These are phyloP conservation scores for Macrophya annulata DNA, from an alignment of 2,888 invertebrate species.

Conservation along the genomic window DNA sequence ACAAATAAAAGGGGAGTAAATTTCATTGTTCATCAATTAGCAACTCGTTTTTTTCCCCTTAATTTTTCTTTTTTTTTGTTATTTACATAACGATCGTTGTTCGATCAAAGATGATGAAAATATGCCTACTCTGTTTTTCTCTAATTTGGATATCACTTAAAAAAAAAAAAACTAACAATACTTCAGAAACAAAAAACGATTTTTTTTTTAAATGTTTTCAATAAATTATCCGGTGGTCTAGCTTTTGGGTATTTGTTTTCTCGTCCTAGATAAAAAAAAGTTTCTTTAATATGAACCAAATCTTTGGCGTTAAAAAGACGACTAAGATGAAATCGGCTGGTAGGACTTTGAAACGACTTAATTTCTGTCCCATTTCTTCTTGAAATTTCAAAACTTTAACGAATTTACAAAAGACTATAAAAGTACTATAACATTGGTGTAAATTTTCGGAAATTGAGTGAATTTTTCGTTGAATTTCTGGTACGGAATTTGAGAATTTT, in stretches of 20 bases:
- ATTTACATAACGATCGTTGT: neutral
- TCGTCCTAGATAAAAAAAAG: too few species aligned
- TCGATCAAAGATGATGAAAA: neutral
- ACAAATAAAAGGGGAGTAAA: neutral
- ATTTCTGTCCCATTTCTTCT: neutral
- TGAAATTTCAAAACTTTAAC: neutral
- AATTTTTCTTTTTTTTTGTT: neutral
- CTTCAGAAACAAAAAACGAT: too few species aligned
- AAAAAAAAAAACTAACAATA: too few species aligned
- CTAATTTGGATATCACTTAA: too few species aligned
- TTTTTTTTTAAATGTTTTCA: too few species aligned
- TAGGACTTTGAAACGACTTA: neutral
- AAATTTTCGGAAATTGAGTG: neutral
- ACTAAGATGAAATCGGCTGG: neutral
- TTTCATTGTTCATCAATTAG: neutral
- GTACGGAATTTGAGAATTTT: too few species aligned
- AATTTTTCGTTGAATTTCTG: neutral
- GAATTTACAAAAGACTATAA: neutral
- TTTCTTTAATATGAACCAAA: neutral
- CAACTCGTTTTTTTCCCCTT: neutral
- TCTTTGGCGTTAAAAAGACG: neutral
- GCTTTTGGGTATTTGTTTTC: too few species aligned
- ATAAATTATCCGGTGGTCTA: too few species aligned
- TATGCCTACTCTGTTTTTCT: too few species aligned
- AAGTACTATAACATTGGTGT: neutral